phyloP scores from a whole-genome alignment of 2,113 vertebrate species.

The Theropithecus gelada region DNA sequence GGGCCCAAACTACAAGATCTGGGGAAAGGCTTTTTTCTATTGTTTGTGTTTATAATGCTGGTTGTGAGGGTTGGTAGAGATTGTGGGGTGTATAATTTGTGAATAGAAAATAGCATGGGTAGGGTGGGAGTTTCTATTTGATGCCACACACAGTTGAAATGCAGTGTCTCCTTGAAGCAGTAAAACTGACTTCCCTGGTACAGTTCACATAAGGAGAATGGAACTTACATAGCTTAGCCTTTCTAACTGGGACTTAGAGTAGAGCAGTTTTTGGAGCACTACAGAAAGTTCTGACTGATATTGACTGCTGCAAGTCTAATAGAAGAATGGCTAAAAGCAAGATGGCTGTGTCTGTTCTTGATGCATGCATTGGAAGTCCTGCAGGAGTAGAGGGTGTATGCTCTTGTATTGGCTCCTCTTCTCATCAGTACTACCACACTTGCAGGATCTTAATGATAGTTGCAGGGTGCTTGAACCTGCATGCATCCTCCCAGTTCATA shows the following conservation, averaged over 20 bases:
- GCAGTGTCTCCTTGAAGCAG: not conserved
- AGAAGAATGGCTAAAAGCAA: not conserved
- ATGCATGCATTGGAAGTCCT: not conserved
- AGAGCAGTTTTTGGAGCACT: not conserved
- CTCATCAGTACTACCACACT: not conserved
- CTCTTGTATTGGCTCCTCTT: not conserved
- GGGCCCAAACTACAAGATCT: not conserved
- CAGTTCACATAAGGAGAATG: not conserved
- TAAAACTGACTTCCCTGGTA: not conserved
- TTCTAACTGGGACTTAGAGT: not conserved
- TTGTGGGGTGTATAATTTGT: not conserved
- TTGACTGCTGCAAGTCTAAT: not conserved
- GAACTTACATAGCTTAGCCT: not conserved
- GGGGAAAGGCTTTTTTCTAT: not conserved
- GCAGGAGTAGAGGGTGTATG: not conserved
- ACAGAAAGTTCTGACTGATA: not conserved
- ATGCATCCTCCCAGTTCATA: not conserved
- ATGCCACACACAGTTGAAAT: not conserved
- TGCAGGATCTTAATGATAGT: not conserved
- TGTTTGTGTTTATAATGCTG: not conserved
- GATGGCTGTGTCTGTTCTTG: not conserved
- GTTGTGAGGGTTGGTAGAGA: not conserved
- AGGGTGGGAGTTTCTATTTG: not conserved
- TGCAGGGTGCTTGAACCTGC: not conserved
- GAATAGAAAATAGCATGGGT: not conserved